phyloP scores from a whole-genome alignment of 1,140 invertebrate species.

The Nasonia vitripennis region DNA sequence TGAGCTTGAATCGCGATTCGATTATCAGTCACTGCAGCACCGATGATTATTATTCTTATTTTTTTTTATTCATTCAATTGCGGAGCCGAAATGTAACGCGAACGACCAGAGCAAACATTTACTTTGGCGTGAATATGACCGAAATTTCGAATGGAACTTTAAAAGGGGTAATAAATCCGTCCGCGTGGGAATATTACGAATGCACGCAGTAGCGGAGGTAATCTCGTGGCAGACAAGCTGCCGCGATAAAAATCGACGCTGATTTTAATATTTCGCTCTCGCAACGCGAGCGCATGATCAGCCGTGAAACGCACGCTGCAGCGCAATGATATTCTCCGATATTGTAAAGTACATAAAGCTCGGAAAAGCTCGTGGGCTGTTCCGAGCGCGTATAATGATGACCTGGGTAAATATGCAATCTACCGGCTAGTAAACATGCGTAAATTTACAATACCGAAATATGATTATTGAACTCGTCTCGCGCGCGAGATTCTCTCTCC shows the following conservation, averaged over 20 bases:
- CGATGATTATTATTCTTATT: too few relatives aligned
- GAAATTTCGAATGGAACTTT: too few relatives aligned
- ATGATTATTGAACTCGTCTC: neutral
- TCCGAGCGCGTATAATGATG: neutral
- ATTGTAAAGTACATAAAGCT: neutral
- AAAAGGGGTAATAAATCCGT: neutral
- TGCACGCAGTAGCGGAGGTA: too few relatives aligned
- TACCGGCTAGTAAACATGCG: neutral
- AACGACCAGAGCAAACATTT: neutral
- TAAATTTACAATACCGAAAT: slow-evolving; percentile 11
- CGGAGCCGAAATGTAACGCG: too few relatives aligned
- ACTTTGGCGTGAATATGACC: neutral
- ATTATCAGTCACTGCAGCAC: too few relatives aligned
- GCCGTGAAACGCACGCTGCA: neutral
- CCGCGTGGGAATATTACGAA: neutral
- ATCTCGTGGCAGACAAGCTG: too few relatives aligned
- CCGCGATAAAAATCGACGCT: too few relatives aligned
- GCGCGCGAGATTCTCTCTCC: neutral
- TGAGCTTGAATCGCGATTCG: too few relatives aligned
- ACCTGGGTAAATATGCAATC: slow-evolving; percentile 3
- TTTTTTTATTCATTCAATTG: too few relatives aligned
- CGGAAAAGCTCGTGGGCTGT: neutral
- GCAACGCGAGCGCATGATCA: neutral
- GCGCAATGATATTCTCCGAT: neutral
- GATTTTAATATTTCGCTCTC: neutral